A percentile compares a stretch with the other conserved stretches of the same genome.
Evolutionary conservation across 2,888 invertebrate genomes (phyloP).

Genomic region (Rhopalosiphum nymphaeae): DNA sequence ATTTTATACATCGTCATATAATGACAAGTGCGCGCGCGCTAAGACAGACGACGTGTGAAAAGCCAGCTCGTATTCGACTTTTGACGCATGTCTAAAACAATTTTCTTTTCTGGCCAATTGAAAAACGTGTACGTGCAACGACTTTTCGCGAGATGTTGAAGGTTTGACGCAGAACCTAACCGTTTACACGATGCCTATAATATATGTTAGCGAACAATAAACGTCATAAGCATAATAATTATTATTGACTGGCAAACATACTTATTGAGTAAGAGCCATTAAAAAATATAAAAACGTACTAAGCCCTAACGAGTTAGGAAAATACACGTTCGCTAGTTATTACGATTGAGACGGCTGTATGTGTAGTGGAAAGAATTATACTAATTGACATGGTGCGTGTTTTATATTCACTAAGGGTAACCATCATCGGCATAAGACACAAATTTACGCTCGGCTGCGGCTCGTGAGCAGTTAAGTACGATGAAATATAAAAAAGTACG

Average conservation of each 20-base stretch:
- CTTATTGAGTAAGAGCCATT: background rate
- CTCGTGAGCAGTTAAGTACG: background rate
- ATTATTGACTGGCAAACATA: background rate
- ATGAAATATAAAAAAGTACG: background rate
- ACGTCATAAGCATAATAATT: background rate
- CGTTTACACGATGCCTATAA: background rate
- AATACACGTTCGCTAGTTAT: background rate
- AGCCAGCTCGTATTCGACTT: background rate
- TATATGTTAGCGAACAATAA: background rate
- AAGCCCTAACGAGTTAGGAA: background rate
- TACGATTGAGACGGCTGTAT: background rate
- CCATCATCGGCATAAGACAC: background rate
- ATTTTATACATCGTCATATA: background rate
- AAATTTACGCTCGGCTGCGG: background rate
- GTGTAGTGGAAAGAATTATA: background rate
- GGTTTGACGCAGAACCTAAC: background rate
- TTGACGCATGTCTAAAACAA: background rate
- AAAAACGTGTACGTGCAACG: background rate
- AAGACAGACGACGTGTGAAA: background rate
- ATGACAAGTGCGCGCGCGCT: background rate
- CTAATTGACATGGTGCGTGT: background rate
- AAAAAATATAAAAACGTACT: background rate
- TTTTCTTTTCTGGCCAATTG: background rate
- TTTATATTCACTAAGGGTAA: background rate
- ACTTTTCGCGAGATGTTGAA: background rate